A percentile compares a stretch with the other conserved stretches of the same genome.
phyloP scores from a whole-genome alignment of 2,113 vertebrate genomes.

The Stegastes partitus region DNA sequence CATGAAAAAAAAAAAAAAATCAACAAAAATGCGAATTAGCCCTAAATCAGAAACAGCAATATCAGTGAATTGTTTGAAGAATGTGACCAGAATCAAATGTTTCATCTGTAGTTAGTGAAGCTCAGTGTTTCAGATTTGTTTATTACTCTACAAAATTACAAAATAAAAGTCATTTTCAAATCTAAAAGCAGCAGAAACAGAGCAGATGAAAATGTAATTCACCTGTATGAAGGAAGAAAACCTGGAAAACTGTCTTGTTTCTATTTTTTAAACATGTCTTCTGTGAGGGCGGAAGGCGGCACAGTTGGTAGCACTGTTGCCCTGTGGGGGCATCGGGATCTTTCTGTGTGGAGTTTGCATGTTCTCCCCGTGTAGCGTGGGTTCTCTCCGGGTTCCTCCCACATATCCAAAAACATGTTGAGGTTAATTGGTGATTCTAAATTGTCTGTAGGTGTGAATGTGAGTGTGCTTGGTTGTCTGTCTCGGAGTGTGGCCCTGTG shows the following conservation, averaged over 20 bases:
- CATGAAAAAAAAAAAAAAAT: not conserved
- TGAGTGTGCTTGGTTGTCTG: too few relatives aligned
- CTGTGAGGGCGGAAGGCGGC: too few relatives aligned
- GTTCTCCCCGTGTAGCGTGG: too few relatives aligned
- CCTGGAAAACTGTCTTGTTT: too few relatives aligned
- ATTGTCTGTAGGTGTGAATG: too few relatives aligned
- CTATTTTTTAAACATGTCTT: not conserved
- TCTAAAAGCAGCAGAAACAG: not conserved
- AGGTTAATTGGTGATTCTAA: too few relatives aligned
- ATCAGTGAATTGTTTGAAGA: conserved; percentile 22
- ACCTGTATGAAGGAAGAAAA: not conserved
- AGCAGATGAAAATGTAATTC: not conserved
- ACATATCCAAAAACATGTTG: too few relatives aligned
- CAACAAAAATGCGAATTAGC: conserved; percentile 2
- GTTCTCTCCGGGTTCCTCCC: too few relatives aligned
- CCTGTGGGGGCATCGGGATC: too few relatives aligned
- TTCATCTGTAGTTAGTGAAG: not conserved
- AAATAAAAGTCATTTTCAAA: not conserved
- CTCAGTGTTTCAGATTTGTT: conserved; percentile 12
- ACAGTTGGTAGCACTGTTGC: too few relatives aligned
- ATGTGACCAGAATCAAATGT: conserved; percentile 20
- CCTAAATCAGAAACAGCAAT: conserved; percentile 20
- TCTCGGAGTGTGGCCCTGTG: too few relatives aligned
- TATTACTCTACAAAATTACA: conserved; percentile 2
- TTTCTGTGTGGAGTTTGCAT: too few relatives aligned